Percentiles rank a stretch among this genome's conserved stretches.
Evolutionary conservation across 2,113 vertebrate genomes (phyloP).

Genomic region (Puffinus mauretanicus): DNA sequence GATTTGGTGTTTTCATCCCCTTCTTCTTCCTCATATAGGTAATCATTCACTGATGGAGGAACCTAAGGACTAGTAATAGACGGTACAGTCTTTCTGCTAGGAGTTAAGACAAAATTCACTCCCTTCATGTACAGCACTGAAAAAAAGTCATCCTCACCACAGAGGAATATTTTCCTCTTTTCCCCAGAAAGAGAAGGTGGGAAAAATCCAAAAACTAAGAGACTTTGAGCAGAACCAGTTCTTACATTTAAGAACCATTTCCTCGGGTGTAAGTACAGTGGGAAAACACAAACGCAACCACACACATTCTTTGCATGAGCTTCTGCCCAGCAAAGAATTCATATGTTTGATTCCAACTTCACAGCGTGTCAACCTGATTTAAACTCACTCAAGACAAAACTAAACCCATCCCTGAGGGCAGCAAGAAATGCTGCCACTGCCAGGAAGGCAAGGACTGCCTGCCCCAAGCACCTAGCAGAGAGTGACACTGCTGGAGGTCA

Average conservation of each 20-base stretch:
- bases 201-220: not conserved
- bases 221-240: not conserved
- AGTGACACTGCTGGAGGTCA: not conserved
- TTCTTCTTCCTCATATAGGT: not conserved
- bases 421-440: not conserved
- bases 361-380: not conserved
- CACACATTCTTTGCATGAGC: not conserved
- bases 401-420: not conserved
- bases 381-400: not conserved
- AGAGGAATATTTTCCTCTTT: not conserved
- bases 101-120: not conserved
- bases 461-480: not conserved
- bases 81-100: not conserved
- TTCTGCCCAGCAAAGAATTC: not conserved
- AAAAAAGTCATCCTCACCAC: not conserved
- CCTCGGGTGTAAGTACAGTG: not conserved
- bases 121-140: not conserved
- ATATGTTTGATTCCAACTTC: not conserved
- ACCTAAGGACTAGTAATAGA: not conserved
- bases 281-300: not conserved
- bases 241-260: not conserved
- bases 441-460: not conserved
- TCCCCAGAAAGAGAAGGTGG: not conserved
- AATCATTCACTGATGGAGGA: not conserved
- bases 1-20: not conserved